A percentile compares a stretch with the other conserved stretches of the same genome.
These are phyloP conservation scores for Tetramorium parvispinum DNA, from an alignment of 1,140 invertebrate genomes.

Conservation along the genomic window DNA sequence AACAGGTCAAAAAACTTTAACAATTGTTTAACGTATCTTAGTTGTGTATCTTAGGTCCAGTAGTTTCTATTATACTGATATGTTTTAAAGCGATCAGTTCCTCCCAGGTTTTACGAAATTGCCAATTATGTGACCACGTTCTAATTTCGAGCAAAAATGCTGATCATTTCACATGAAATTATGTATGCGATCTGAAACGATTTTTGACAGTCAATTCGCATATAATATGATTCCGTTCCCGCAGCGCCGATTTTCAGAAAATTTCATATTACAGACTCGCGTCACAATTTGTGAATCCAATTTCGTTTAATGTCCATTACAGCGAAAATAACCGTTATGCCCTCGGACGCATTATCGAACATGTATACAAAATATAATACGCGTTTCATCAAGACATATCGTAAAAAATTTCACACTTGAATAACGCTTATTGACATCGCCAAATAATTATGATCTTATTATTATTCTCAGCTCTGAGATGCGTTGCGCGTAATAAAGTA, in stretches of 20 bases:
- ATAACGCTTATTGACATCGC: background rate
- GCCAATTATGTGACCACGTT: background rate
- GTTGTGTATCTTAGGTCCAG: background rate
- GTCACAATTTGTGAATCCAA: slow-evolving; percentile 54
- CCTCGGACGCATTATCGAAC: slow-evolving; percentile 4
- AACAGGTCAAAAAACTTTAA: background rate
- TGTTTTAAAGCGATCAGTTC: background rate
- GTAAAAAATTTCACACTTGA: background rate
- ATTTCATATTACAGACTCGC: slow-evolving; percentile 53
- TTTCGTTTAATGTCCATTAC: slow-evolving; percentile 59
- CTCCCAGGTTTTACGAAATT: slow-evolving; percentile 7
- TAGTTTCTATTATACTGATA: background rate
- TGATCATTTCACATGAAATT: background rate
- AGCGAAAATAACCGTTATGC: slow-evolving; percentile 47
- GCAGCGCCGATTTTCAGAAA: slow-evolving; percentile 52
- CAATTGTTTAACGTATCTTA: background rate
- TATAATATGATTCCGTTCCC: slow-evolving; percentile 43
- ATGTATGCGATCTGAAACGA: slow-evolving; percentile 25
- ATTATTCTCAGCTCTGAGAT: background rate
- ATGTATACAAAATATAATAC: slow-evolving; percentile 16
- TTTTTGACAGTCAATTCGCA: slow-evolving; percentile 47
- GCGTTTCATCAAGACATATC: background rate
- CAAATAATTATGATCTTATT: background rate
- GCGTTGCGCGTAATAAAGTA: background rate
- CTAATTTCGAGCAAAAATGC: slow-evolving; percentile 31